A percentile compares a stretch with the other conserved stretches of the same genome.
Conservation (phyloP, 1,140 invertebrate species). For the Ruditapes philippinarum region DNA sequence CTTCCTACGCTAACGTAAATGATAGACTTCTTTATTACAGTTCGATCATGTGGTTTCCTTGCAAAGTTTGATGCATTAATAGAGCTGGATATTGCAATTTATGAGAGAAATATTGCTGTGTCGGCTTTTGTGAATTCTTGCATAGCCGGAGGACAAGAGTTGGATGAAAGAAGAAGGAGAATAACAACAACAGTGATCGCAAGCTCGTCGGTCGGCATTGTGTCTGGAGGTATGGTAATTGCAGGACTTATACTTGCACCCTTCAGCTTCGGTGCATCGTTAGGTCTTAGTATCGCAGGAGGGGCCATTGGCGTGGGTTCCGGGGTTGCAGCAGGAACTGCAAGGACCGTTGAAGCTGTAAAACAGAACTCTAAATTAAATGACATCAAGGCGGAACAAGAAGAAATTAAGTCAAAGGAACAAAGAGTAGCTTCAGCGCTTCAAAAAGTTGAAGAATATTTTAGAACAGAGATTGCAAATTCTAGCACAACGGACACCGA, state of each 20-base stretch:
- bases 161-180: neutral
- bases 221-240: neutral
- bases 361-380: neutral
- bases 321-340: neutral
- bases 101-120: too few relatives aligned
- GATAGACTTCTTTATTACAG: too few relatives aligned
- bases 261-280: neutral
- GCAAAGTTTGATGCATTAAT: too few relatives aligned
- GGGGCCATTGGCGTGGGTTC: neutral
- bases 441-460: neutral
- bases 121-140: too few relatives aligned
- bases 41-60: too few relatives aligned
- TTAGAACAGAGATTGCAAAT: neutral
- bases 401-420: neutral
- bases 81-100: too few relatives aligned
- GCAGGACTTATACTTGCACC: neutral
- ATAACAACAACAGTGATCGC: neutral
- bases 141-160: neutral
- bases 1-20: too few relatives aligned
- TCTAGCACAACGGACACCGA: neutral
- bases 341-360: neutral
- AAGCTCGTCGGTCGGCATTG: neutral
- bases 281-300: neutral
- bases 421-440: neutral
- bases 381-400: neutral